Base-by-base conservation (phyloP, 2,797 vertebrate genomes). In the Sebastes iracundus region DNA sequence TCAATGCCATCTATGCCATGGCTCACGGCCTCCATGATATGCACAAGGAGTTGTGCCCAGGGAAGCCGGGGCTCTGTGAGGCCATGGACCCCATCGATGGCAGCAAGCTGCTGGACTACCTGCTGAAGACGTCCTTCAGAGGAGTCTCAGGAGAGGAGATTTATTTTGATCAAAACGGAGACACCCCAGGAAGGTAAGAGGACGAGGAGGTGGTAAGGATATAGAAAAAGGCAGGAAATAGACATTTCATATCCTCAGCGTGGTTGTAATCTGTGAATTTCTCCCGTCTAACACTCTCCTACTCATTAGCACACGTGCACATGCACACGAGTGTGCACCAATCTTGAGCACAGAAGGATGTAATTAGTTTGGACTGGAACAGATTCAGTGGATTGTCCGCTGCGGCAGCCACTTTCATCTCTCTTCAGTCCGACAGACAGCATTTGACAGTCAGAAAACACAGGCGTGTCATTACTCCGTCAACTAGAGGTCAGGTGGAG, bases 1-100 rank as follows among this genome's bases (percentile, higher is more conserved):
- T 99, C 93, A 99, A 99, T 27, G 99, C 99, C 82, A 99, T 99
- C 94, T 99, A 99, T 0, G 97, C 99, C 64, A 99, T 99, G 99
- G 99, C 98, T 4, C 97, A 99, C 0, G 99, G 99, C 1, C 96
- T 99, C 7, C 98, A 99, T 81, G 97, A 97, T 68, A 99, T 99
- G 98, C 98, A 99, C 89, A 92, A 91, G 3, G 96, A 96, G 30
- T 81, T 99, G 78, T 99, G 99, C 80, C 97, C 96, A 0, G 95
- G 95, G 16, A 93, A 97, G 0, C 84, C 96, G n/a, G 98, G 99
- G 18, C 96, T 99, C 25, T 99, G 99, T 12, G 96, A 97, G 27
- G 98, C 98, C 66, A 99, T 99, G 98, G 97, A 97, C 77, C 99
- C 99, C 38, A 97, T 99, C 2, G 98, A 99, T 0, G 99, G 99